A percentile compares a stretch with the other conserved stretches of the same genome.
phyloP scores from a whole-genome alignment of 2,113 vertebrate species.

The Ciconia stormi region DNA sequence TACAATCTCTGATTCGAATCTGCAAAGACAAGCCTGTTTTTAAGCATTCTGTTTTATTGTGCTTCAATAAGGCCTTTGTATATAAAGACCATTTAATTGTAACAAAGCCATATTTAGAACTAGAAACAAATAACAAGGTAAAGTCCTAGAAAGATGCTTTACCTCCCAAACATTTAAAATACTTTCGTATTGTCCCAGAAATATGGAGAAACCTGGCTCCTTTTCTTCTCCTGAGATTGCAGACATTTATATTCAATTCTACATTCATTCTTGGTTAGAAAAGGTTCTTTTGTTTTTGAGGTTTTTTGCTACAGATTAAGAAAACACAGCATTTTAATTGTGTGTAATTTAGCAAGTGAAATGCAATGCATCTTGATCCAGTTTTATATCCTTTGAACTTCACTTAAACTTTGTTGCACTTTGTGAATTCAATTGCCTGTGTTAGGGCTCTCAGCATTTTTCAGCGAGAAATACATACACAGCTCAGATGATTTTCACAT shows the following conservation, averaged over 20 bases:
- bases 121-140: background rate
- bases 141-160: background rate
- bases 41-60: background rate
- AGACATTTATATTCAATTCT: background rate
- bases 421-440: background rate
- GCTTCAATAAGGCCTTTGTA: background rate
- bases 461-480: background rate
- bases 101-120: background rate
- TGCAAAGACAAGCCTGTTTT: background rate
- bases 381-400: background rate
- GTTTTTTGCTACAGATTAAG: background rate
- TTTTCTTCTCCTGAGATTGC: background rate
- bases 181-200: background rate
- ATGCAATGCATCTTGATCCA: background rate
- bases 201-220: fast-evolving
- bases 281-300: background rate
- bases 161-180: background rate
- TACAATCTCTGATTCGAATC: background rate
- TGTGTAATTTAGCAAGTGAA: background rate
- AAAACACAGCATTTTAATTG: background rate
- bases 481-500: background rate
- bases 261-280: background rate
- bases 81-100: background rate
- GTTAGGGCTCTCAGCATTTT: fast-evolving
- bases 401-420: background rate